These are phyloP conservation scores for Xiphias gladius DNA, from an alignment of 2,113 vertebrate species.

Conservation along the genomic window DNA sequence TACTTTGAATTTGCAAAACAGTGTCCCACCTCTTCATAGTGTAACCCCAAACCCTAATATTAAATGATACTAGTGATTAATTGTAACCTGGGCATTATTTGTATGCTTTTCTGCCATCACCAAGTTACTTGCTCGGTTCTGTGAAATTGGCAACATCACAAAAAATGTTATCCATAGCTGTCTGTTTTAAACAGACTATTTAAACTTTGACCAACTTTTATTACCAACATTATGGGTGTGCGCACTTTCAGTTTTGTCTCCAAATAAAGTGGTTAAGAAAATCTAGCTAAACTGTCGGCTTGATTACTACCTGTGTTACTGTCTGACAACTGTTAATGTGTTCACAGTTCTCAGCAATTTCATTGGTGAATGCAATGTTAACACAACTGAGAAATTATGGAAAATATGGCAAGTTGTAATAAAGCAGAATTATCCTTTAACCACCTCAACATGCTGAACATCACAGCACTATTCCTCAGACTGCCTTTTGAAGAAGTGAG, in stretches of 20 bases:
- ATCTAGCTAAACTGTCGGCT: background rate
- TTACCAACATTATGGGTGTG: no score
- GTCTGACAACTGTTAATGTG: background rate
- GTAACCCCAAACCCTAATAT: no score
- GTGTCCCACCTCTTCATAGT: background rate
- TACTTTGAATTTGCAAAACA: background rate
- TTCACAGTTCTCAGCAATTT: background rate
- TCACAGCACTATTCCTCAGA: background rate
- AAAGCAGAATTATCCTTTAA: slow-evolving; percentile 12
- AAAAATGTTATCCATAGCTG: background rate
- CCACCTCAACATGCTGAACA: background rate
- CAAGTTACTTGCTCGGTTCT: no score
- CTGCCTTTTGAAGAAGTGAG: slow-evolving; percentile 25
- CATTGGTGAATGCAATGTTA: background rate
- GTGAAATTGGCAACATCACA: no score
- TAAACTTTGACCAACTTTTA: background rate
- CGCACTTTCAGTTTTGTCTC: no score
- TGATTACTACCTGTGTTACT: background rate
- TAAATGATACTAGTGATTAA: no score
- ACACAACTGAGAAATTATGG: background rate
- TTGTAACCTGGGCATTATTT: no score
- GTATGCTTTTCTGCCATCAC: no score
- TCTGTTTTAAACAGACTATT: background rate
- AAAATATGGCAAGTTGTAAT: slow-evolving; percentile 4
- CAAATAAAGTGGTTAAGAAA: no score